Conservation (phyloP, 2,888 invertebrate species). For the Eustalomyia histrio region DNA sequence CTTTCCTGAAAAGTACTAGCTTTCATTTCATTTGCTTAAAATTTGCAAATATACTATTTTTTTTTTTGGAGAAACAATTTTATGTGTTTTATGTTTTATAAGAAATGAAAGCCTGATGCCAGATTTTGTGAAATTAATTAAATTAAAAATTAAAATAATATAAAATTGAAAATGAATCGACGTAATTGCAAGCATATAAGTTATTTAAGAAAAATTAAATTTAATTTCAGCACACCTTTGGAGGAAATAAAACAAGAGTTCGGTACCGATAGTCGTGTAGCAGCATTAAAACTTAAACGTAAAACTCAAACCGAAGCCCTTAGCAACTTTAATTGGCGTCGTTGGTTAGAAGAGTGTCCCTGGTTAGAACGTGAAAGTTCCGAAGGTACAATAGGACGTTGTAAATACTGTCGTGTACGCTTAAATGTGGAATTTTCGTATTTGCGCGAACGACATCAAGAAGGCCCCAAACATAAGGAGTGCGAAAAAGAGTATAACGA, state of each 20-base stretch:
- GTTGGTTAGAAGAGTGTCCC: slow-evolving; percentile 69
- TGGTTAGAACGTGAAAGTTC: slow-evolving; percentile 71
- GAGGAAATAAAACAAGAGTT: slow-evolving; percentile 71
- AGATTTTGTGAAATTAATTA: too few species aligned
- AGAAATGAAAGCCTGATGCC: too few species aligned
- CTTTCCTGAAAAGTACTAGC: too few species aligned
- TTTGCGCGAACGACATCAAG: slow-evolving; percentile 72
- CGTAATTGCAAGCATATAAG: too few species aligned
- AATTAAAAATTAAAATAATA: too few species aligned
- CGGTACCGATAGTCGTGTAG: slow-evolving; percentile 69
- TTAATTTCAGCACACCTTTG: slow-evolving; percentile 43
- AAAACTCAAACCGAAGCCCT: slow-evolving; percentile 68
- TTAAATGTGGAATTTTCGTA: slow-evolving; percentile 74
- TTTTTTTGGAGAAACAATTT: too few species aligned
- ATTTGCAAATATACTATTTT: too few species aligned
- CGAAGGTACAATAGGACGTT: slow-evolving; percentile 69
- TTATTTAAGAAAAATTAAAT: too few species aligned
- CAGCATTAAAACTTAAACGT: slow-evolving; percentile 70
- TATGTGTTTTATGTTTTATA: too few species aligned
- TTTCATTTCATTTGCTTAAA: too few species aligned
- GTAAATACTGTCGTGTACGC: slow-evolving; percentile 70
- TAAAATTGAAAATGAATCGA: too few species aligned
- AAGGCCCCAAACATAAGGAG: slow-evolving; percentile 67
- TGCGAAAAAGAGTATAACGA: slow-evolving; percentile 33
- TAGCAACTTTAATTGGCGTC: slow-evolving; percentile 73